Conservation (phyloP, 2,797 vertebrate genomes). For the Gila robusta region DNA sequence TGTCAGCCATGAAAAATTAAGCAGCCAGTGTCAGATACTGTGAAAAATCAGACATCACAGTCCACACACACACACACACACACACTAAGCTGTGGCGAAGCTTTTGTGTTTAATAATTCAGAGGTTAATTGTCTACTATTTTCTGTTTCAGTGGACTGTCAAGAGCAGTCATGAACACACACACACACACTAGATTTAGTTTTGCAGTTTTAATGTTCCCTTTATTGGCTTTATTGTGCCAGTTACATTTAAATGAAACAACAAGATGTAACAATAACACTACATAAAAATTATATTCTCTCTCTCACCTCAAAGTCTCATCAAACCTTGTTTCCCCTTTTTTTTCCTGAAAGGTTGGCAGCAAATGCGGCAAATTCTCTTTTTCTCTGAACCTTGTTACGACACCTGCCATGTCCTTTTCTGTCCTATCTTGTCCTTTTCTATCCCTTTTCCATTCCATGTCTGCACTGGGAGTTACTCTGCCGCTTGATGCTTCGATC, state of each 20-base stretch:
- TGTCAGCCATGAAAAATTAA: constrained; percentile 5
- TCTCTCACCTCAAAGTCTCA: neutral
- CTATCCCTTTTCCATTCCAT: neutral
- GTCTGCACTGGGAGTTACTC: neutral
- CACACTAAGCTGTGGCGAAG: neutral
- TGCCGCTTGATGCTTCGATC: neutral
- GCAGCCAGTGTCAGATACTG: neutral
- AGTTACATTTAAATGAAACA: neutral
- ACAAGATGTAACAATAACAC: neutral
- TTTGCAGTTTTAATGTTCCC: neutral
- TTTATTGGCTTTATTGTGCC: constrained; percentile 7
- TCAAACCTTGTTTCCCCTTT: neutral
- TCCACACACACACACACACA: constrained; percentile 11
- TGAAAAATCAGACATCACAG: constrained; percentile 10
- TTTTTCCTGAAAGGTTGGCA: neutral
- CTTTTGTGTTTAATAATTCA: constrained; percentile 38
- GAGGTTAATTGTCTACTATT: constrained; percentile 36
- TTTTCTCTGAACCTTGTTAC: neutral
- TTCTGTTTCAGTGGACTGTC: neutral
- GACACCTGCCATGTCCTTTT: neutral
- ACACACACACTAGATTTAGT: constrained; percentile 12
- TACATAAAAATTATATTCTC: neutral
- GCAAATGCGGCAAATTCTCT: too few species aligned
- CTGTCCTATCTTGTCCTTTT: neutral
- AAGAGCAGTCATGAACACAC: constrained; percentile 10